These are phyloP conservation scores for Automeris io DNA, from an alignment of 2,888 invertebrate genomes.

Conservation along the genomic window DNA sequence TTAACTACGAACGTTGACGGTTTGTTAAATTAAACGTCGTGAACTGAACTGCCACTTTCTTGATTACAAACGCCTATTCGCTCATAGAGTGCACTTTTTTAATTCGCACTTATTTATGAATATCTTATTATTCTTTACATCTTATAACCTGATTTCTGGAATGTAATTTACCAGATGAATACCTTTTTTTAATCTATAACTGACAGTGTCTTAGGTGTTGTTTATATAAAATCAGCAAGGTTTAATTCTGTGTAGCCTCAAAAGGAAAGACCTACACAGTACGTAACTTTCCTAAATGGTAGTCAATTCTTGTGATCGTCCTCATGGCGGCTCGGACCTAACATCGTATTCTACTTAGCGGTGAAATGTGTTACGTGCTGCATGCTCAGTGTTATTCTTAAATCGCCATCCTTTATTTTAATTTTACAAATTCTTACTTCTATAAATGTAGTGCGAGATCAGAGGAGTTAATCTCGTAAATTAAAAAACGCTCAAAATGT, in stretches of 20 bases:
- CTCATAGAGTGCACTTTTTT: conserved; percentile 39
- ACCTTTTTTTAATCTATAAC: not conserved
- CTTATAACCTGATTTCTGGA: not conserved
- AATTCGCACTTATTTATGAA: conserved; percentile 23
- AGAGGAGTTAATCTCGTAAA: too few relatives aligned
- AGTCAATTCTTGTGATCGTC: conserved; percentile 49
- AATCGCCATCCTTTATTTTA: conserved; percentile 2
- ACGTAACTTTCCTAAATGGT: conserved; percentile 50
- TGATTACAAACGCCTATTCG: conserved; percentile 53
- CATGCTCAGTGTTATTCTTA: conserved; percentile 6
- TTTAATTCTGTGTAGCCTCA: conserved; percentile 26
- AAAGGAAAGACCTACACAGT: conserved; percentile 37
- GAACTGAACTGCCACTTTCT: conserved; percentile 44
- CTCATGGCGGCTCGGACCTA: conserved; percentile 30
- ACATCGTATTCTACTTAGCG: conserved; percentile 71
- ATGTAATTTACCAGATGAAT: not conserved
- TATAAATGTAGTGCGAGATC: too few relatives aligned
- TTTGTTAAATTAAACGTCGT: conserved; percentile 72
- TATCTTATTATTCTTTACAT: conserved; percentile 8
- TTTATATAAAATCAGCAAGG: conserved; percentile 7
- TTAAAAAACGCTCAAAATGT: too few relatives aligned
- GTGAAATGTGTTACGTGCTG: conserved; percentile 55
- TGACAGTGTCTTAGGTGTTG: not conserved
- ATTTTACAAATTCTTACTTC: too few relatives aligned
- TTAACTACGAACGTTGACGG: conserved; percentile 58